Base-by-base conservation (phyloP, 2,888 invertebrate species). In the Rhagonycha lutea region DNA sequence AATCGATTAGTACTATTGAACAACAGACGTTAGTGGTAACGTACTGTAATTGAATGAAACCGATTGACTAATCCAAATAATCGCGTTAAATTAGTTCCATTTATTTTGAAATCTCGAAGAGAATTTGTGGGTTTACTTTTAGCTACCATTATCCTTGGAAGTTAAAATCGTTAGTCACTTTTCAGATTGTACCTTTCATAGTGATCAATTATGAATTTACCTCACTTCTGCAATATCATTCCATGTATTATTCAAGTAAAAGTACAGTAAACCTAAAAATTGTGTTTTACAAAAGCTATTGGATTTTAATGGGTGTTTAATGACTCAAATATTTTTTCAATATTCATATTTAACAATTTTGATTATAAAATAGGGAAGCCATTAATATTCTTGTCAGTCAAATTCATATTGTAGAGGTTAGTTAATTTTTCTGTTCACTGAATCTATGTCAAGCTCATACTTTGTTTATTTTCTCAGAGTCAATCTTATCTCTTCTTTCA, bases 351-450 rank as follows among this genome's bases (percentile, higher is more conserved):
- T 65, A 24, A 65, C 26, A 65, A 23, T 23, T 62, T 62, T 8
- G 24, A 65, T 65, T 24, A 24, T 8, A 24, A 65, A 65, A 65
- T 65, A 12, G n/a, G n/a, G 23, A 23, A 14, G 12, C 26, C 24
- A 65, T 76, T 76, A 76, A 76, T 76, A 76, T 76, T 76, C 76
- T 70, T 73, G 73, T 73, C 76, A 69, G 62, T 76, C 68, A 62
- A 68, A 69, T 28, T 68, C 72, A 68, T 24, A 72, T 75, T 72
- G 69, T 76, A 67, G 75, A 69, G 61, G 47, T 65, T 73, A 67
- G 76, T 70, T 76, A 76, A 76, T 76, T 76, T 76, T 76, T 76
- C 76, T 76, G 76, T 76, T 76, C 76, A 76, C 70, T 76, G 76
- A 76, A 73, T 73, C 70, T 73, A 73, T 69, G 73, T 73, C 76